A percentile compares a stretch with the other conserved stretches of the same genome.
phyloP scores from a whole-genome alignment of 2,888 invertebrate genomes.

The Ptychoptera contaminata region DNA sequence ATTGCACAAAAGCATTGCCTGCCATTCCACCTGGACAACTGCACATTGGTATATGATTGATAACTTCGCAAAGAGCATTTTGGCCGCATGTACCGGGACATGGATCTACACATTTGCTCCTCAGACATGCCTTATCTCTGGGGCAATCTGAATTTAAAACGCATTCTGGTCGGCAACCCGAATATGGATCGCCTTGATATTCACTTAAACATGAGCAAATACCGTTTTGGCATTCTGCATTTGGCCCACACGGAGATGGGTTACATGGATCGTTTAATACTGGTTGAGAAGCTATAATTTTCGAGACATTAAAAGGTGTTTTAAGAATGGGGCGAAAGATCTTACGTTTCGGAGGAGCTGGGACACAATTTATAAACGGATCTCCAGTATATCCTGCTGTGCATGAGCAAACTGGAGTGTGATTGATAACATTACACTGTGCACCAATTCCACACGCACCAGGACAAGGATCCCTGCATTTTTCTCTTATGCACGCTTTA shows the following conservation, averaged over 20 bases:
- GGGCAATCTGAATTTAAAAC: constrained; percentile 57
- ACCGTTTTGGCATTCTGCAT: constrained; percentile 44
- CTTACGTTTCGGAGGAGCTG: constrained; percentile 17
- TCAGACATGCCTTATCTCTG: constrained; percentile 49
- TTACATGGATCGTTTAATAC: constrained; percentile 40
- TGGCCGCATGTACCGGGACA: constrained; percentile 56
- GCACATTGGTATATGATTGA: constrained; percentile 64
- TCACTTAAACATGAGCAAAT: constrained; percentile 54
- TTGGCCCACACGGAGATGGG: constrained; percentile 55
- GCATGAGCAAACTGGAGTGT: constrained; percentile 50
- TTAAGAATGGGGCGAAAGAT: not conserved
- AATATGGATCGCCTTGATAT: constrained; percentile 58
- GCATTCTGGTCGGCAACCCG: constrained; percentile 64
- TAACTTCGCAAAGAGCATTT: constrained; percentile 64
- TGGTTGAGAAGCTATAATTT: constrained; percentile 29
- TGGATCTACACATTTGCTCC: constrained; percentile 58
- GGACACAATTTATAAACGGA: constrained; percentile 34
- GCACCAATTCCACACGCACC: constrained; percentile 49
- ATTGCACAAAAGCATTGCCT: constrained; percentile 64
- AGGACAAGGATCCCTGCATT: constrained; percentile 53
- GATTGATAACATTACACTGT: constrained; percentile 45
- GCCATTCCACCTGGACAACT: constrained; percentile 57
- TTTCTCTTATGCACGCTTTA: constrained; percentile 50
- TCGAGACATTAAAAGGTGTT: not conserved
- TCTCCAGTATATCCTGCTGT: constrained; percentile 37